A percentile compares a stretch with the other conserved stretches of the same genome.
Evolutionary conservation across 1,140 invertebrate genomes (phyloP).

Genomic region (Lutraria rhynchaena): DNA sequence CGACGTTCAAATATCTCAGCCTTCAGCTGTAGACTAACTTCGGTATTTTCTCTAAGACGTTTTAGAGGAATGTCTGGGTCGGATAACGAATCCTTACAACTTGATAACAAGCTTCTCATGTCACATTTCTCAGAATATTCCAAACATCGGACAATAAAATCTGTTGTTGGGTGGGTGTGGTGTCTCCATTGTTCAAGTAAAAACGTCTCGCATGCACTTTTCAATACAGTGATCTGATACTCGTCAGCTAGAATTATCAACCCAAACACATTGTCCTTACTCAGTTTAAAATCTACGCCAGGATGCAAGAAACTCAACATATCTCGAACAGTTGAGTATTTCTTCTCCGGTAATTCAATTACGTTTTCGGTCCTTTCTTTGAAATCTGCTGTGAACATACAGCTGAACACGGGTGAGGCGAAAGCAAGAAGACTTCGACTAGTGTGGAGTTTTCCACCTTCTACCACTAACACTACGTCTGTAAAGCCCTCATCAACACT

Average conservation of each 20-base stretch:
- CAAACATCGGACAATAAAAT: slow-evolving; percentile 32
- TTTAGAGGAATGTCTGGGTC: slow-evolving; percentile 19
- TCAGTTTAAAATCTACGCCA: slow-evolving; percentile 32
- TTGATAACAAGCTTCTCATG: neutral
- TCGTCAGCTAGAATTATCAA: slow-evolving; percentile 41
- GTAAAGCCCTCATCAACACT: slow-evolving; percentile 31
- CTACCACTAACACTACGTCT: slow-evolving; percentile 28
- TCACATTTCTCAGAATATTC: slow-evolving; percentile 18
- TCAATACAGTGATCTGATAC: slow-evolving; percentile 36
- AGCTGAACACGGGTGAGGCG: slow-evolving; percentile 49
- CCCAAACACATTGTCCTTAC: slow-evolving; percentile 21
- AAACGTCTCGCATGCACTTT: slow-evolving; percentile 31
- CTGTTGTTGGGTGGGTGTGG: neutral
- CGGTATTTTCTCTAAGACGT: slow-evolving; percentile 22
- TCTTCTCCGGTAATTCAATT: slow-evolving; percentile 36
- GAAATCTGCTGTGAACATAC: slow-evolving; percentile 50
- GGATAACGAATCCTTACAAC: neutral
- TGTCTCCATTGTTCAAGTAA: neutral
- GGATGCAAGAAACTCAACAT: slow-evolving; percentile 44
- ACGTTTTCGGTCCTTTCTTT: slow-evolving; percentile 35
- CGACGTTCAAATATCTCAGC: slow-evolving; percentile 23
- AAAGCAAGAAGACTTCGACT: slow-evolving; percentile 27
- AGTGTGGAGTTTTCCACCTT: slow-evolving; percentile 11
- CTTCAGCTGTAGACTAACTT: slow-evolving; percentile 20
- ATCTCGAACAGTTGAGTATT: slow-evolving; percentile 20